A percentile compares a stretch with the other conserved stretches of the same genome.
phyloP scores from a whole-genome alignment of 2,888 invertebrate genomes.

The Xestoiulus laeticollis region DNA sequence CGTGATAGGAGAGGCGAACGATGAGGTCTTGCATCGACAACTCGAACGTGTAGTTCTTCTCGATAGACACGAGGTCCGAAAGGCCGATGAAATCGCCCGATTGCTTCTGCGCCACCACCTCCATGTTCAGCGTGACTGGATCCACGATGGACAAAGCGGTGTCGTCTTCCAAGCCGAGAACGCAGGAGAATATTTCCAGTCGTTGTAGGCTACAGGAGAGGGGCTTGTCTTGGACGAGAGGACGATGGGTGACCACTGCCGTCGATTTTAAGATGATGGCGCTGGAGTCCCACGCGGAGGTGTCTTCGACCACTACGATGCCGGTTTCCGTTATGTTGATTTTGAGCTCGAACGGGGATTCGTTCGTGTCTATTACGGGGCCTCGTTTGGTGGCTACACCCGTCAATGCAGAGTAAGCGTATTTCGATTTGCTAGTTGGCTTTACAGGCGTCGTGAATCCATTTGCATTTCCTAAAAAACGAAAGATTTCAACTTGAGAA shows the following conservation, averaged over 20 bases:
- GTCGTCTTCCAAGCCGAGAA: conserved; percentile 88
- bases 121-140: conserved; percentile 84
- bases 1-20: conserved; percentile 89
- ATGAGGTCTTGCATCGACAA: conserved; percentile 71
- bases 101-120: conserved; percentile 65
- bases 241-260: conserved; percentile 83
- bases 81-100: conserved; percentile 48
- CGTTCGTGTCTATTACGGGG: conserved; percentile 64
- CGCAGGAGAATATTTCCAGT: conserved; percentile 92
- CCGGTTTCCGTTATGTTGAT: conserved; percentile 96
- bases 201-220: conserved; percentile 85
- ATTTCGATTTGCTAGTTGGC: conserved; percentile 50
- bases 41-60: conserved; percentile 60
- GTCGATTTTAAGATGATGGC: conserved; percentile 92
- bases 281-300: conserved; percentile 86
- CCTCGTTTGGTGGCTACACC: conserved; percentile 66
- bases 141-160: conserved; percentile 95
- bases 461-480: background rate
- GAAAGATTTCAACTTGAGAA: background rate
- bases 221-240: conserved; percentile 75
- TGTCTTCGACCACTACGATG: conserved; percentile 91
- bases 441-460: background rate
- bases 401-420: conserved; percentile 62
- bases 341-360: conserved; percentile 79
- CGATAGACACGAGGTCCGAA: conserved; percentile 54